phyloP scores from a whole-genome alignment of 2,888 invertebrate species.

The Maniola hyperantus region DNA sequence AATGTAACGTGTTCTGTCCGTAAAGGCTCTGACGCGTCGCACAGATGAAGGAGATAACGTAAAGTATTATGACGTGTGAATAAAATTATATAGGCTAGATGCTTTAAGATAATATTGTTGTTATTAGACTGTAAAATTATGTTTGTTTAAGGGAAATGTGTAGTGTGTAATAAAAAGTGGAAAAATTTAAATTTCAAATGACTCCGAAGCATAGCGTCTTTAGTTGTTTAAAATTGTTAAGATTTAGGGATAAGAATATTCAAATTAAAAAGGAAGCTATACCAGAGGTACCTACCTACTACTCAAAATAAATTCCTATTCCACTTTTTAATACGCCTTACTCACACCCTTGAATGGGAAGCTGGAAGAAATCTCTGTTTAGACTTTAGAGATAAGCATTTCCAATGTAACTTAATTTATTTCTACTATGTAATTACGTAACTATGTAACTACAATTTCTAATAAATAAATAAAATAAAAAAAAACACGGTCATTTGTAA shows the following conservation, averaged over 20 bases:
- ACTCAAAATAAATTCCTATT: no score
- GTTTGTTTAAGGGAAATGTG: slow-evolving; percentile 18
- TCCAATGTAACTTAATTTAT: no score
- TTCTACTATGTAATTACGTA: no score
- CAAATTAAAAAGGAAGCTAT: no score
- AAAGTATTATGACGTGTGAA: slow-evolving; percentile 68
- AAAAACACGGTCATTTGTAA: no score
- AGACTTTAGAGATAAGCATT: no score
- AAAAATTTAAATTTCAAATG: slow-evolving; percentile 11
- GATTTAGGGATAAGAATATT: neutral
- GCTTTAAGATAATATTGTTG: slow-evolving; percentile 32
- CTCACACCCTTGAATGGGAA: no score
- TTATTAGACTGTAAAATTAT: slow-evolving; percentile 33
- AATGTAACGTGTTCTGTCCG: slow-evolving; percentile 53
- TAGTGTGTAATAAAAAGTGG: neutral
- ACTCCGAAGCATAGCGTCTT: neutral
- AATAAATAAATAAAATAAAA: no score
- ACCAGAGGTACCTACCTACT: no score
- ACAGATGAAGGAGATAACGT: slow-evolving; percentile 61
- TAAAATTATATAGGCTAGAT: slow-evolving; percentile 45
- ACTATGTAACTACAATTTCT: no score
- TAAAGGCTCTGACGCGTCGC: slow-evolving; percentile 56
- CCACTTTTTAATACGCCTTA: no score
- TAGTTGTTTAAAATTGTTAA: neutral
- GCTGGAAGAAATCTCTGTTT: no score